phyloP scores from a whole-genome alignment of 1,140 invertebrate genomes.

The Dolichoris vasculosae region DNA sequence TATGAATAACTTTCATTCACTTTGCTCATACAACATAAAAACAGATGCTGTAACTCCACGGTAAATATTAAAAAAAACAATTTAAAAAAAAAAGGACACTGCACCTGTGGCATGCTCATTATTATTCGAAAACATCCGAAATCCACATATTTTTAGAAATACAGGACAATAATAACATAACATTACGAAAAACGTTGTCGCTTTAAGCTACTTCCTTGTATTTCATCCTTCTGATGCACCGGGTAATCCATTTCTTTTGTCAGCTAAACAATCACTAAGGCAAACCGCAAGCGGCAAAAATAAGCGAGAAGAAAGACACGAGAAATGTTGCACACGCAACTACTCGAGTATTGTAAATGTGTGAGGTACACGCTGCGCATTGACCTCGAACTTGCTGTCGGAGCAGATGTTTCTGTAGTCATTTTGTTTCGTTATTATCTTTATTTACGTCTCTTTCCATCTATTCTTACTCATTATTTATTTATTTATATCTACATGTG shows the following conservation, averaged over 20 bases:
- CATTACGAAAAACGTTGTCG: conserved; percentile 25
- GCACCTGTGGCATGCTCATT: no score
- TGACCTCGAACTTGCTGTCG: conserved; percentile 32
- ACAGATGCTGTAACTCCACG: no score
- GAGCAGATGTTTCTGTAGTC: conserved; percentile 30
- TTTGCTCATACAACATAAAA: no score
- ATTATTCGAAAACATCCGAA: not conserved
- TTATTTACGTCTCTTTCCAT: not conserved
- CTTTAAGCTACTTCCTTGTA: not conserved
- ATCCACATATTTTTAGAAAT: not conserved
- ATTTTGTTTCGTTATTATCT: not conserved
- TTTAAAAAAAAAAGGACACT: not conserved
- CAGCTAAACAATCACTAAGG: conserved; percentile 32
- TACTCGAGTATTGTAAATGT: not conserved
- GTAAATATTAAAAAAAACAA: no score
- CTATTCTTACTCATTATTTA: not conserved
- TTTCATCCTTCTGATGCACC: not conserved
- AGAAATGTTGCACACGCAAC: conserved; percentile 25
- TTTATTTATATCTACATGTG: no score
- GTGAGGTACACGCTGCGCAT: not conserved
- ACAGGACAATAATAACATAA: not conserved
- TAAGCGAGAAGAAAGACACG: not conserved
- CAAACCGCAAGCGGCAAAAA: not conserved
- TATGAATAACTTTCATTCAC: no score
- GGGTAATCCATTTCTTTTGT: conserved; percentile 42